These are phyloP conservation scores for Metaphire vulgaris DNA, from an alignment of 1,140 invertebrate genomes.

Conservation along the genomic window DNA sequence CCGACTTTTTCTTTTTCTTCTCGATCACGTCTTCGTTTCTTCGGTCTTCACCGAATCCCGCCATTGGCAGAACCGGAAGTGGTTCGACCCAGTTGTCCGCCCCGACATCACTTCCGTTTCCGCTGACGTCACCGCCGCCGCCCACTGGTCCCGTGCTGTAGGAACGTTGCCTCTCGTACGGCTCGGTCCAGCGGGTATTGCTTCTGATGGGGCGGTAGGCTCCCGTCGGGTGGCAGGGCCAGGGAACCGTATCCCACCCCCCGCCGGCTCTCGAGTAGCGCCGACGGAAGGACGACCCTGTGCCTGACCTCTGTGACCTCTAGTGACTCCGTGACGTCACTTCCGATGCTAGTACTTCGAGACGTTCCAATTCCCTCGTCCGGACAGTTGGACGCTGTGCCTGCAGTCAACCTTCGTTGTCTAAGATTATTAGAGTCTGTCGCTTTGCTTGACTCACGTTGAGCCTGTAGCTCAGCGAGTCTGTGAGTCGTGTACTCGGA, in stretches of 20 bases:
- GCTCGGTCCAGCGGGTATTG: no score
- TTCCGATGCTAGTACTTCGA: not conserved
- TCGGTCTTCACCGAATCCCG: no score
- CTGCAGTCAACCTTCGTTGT: not conserved
- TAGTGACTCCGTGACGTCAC: not conserved
- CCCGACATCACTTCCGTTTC: no score
- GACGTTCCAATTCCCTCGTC: not conserved
- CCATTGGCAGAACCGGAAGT: not conserved
- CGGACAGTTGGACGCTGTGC: not conserved
- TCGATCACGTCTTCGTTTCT: no score
- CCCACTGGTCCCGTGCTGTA: no score
- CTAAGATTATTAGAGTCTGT: no score
- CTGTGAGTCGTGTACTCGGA: conserved; percentile 24
- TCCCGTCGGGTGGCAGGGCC: not conserved
- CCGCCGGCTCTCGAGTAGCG: not conserved
- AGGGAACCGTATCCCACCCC: not conserved
- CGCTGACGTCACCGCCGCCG: no score
- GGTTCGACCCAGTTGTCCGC: no score
- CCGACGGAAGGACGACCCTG: not conserved
- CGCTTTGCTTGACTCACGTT: not conserved
- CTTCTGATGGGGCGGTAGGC: not conserved
- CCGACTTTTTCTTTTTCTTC: no score
- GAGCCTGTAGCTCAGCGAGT: conserved; percentile 17
- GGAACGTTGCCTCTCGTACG: no score
- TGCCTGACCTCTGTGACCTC: not conserved